Base-by-base conservation (phyloP, 1,140 invertebrate genomes). In the Diploscapter pachys region DNA sequence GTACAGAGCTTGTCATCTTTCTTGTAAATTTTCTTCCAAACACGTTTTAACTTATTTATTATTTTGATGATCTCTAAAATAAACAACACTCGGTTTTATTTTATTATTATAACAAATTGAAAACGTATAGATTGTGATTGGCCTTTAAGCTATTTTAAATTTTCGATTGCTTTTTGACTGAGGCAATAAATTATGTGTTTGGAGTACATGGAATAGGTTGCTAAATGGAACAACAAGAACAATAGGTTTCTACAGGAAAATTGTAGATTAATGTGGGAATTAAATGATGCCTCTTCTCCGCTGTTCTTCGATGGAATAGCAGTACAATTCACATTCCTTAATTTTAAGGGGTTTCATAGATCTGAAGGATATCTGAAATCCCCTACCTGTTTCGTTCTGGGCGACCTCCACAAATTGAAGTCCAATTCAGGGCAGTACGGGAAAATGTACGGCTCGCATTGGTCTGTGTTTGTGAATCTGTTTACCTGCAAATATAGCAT, bases 371-470 rank as follows among this genome's bases (percentile, higher is more conserved):
- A 31, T 31, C 31, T 31, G 31, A 31, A 31, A 31, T 31, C 31
- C 31, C 31, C 31, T 31, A 31, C 31, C 74, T 85, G 81, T 51
- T 84, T 85, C 11, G 83, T 85, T 52, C 83, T 78, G 4, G 83
- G 83, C n/a, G 83, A 85, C 49, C 83, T 66, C 83, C 83, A 85
- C 13, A 85, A 63, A 66, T 85, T 85, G 77, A 85, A 85, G 61
- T 85, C 83, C 11, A 85, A 73, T 74, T 85, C 83, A 62, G 84
- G 75, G 59, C 84, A 85, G 57, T 85, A 85, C 11, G 83, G 83
- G 81, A 85, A 85, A 62, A 84, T 83, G 79, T 85, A 85, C 5
- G 83, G 83, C 73, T 85, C 83, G 67, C 83, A 85, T 55, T 85
- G 84, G 72, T 85, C 83, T 3, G 83, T 85, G 75, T 85, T 85